A percentile compares a stretch with the other conserved stretches of the same genome.
Evolutionary conservation across 2,113 vertebrate species (phyloP).

Genomic region (Oncorhynchus kisutch): DNA sequence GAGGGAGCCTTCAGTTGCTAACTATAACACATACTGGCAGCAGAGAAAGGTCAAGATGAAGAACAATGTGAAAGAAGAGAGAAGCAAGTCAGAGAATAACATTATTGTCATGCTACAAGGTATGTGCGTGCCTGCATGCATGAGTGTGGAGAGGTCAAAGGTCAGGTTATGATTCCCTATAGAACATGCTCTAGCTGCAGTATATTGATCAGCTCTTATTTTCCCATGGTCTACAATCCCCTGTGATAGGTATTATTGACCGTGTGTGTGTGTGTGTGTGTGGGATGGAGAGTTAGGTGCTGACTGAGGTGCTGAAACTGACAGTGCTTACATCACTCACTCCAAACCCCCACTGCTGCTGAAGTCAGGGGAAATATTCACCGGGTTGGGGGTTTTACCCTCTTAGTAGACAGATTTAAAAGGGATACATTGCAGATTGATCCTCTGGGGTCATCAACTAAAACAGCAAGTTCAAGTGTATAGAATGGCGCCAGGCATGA

Average conservation of each 20-base stretch:
- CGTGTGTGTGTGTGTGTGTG: background rate
- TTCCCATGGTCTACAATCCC: background rate
- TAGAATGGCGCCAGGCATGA: too few relatives aligned
- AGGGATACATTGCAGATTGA: background rate
- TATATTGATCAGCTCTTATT: background rate
- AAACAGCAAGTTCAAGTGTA: too few relatives aligned
- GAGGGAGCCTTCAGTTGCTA: too few relatives aligned
- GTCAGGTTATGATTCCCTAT: background rate
- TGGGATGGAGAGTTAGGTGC: background rate
- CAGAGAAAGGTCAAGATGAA: too few relatives aligned
- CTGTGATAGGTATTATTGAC: background rate
- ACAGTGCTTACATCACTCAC: background rate
- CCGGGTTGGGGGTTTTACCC: background rate
- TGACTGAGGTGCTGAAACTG: background rate
- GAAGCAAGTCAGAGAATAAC: background rate
- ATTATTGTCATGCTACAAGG: too few relatives aligned
- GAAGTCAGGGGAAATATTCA: conserved; percentile 1
- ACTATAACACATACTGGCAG: too few relatives aligned
- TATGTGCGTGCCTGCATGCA: background rate
- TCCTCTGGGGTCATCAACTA: too few relatives aligned
- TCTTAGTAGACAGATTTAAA: background rate
- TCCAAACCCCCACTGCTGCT: background rate
- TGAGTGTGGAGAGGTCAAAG: background rate
- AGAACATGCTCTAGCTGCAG: background rate
- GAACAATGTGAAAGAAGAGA: too few relatives aligned